A percentile compares a stretch with the other conserved stretches of the same genome.
Conservation (phyloP, 92 coral and sea anemone species). For the Actinernus sp. region DNA sequence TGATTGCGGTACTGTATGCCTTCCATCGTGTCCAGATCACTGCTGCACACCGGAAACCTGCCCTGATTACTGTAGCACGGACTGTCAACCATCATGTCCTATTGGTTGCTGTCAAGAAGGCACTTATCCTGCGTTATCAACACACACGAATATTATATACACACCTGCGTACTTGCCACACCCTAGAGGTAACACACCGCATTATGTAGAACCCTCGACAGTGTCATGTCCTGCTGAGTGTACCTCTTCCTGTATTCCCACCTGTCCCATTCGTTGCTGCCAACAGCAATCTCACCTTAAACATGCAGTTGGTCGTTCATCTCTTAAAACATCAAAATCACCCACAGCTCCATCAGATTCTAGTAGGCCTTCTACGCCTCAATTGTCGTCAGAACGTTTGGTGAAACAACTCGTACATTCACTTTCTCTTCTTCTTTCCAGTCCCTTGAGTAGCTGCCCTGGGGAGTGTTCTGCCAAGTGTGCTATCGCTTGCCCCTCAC, state of each 20-base stretch:
- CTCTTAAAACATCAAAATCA: background rate
- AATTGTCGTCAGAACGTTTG: constrained; percentile 4
- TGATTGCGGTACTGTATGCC: constrained; percentile 44
- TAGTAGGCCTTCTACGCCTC: background rate
- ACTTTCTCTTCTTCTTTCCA: constrained; percentile 7
- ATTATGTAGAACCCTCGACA: background rate
- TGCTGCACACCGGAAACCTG: constrained; percentile 47
- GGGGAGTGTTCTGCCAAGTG: background rate
- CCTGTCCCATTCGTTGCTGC: constrained; percentile 60
- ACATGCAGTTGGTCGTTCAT: constrained; percentile 13
- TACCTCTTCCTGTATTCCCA: constrained; percentile 6
- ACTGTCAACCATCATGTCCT: constrained; percentile 68
- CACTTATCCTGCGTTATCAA: background rate
- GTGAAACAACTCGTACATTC: constrained; percentile 18
- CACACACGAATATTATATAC: background rate
- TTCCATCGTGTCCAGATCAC: constrained; percentile 49
- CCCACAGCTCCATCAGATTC: no score
- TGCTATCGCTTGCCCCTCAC: background rate
- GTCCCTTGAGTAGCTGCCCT: background rate
- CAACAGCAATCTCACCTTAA: constrained; percentile 12
- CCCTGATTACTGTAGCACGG: constrained; percentile 1
- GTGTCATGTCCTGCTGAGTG: constrained; percentile 59
- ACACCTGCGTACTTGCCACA: background rate
- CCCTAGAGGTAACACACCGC: background rate
- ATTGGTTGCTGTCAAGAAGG: constrained; percentile 40